A percentile compares a stretch with the other conserved stretches of the same genome.
These are phyloP conservation scores for Oreochromis grahami DNA, from an alignment of 2,797 vertebrate species.

Conservation along the genomic window DNA sequence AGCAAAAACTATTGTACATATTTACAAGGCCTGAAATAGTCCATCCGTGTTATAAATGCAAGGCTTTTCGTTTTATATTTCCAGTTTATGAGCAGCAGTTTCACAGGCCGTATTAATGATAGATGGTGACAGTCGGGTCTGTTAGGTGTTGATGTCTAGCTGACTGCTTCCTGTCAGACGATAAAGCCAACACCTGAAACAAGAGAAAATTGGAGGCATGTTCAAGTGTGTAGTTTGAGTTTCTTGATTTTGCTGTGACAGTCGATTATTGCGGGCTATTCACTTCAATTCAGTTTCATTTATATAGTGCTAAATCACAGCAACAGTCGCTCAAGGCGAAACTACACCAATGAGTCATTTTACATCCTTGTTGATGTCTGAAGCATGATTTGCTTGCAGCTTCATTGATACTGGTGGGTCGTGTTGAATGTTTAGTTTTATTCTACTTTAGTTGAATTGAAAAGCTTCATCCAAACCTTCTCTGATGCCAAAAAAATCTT, in stretches of 20 bases:
- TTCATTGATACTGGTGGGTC: background rate
- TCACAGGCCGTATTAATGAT: background rate
- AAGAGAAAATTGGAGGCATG: background rate
- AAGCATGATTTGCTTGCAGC: background rate
- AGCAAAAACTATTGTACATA: background rate
- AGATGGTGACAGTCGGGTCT: background rate
- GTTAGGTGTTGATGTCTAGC: background rate
- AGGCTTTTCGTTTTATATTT: background rate
- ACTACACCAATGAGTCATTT: background rate
- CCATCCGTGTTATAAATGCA: background rate
- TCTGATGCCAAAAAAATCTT: background rate
- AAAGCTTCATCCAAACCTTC: background rate
- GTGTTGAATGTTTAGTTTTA: background rate
- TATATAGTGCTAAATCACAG: background rate
- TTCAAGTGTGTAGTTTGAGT: background rate
- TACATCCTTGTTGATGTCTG: background rate
- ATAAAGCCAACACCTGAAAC: background rate
- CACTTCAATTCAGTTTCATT: no score
- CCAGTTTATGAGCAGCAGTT: background rate
- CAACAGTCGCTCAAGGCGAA: fast-evolving
- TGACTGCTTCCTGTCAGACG: background rate
- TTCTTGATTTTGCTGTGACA: background rate
- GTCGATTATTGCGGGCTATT: background rate
- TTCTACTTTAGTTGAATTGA: background rate
- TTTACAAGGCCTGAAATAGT: background rate